Conservation (phyloP, 2,797 vertebrate species). For the Oceanodroma leucorhoa region DNA sequence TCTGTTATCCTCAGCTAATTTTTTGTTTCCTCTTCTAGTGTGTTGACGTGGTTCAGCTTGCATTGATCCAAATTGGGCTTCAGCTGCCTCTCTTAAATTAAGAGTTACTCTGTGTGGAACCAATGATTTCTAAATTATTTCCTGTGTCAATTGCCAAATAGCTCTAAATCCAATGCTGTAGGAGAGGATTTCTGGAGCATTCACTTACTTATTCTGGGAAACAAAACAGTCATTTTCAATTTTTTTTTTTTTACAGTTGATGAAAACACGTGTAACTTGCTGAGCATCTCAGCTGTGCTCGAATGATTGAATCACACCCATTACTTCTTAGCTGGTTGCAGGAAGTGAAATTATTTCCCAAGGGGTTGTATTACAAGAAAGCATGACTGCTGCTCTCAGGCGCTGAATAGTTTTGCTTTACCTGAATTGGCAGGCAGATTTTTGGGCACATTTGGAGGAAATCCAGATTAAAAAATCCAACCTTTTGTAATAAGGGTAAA, state of each 20-base stretch:
- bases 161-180: not conserved
- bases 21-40: not conserved
- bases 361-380: not conserved
- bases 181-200: not conserved
- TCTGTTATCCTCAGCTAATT: not conserved
- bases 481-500: slow-evolving; percentile 31
- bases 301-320: not conserved
- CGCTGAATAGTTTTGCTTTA: slow-evolving; percentile 39
- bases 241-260: not conserved
- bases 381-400: not conserved
- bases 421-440: slow-evolving; percentile 38
- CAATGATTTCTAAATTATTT: slow-evolving; percentile 4
- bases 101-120: not conserved
- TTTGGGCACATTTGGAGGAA: slow-evolving; percentile 26
- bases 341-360: not conserved
- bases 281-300: slow-evolving; percentile 8
- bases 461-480: not conserved
- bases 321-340: not conserved
- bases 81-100: slow-evolving; percentile 10
- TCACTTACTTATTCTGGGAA: not conserved
- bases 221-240: slow-evolving; percentile 15
- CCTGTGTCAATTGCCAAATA: not conserved
- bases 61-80: not conserved
- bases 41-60: not conserved
- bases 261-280: slow-evolving; percentile 4